phyloP scores from a whole-genome alignment of 2,113 vertebrate species.

The Chelonoidis abingdonii region DNA sequence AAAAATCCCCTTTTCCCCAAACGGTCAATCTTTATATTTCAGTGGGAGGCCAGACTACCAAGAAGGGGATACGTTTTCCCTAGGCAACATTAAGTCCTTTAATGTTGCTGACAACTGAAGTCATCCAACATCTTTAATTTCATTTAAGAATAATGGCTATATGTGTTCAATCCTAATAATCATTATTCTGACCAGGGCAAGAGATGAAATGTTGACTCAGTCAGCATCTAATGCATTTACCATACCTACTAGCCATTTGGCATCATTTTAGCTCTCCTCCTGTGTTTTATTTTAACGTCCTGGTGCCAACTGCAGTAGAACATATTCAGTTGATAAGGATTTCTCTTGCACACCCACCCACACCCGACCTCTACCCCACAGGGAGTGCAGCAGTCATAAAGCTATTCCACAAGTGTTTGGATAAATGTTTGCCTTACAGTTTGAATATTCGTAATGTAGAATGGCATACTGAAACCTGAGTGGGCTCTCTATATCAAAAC shows the following conservation, averaged over 20 bases:
- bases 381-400: neutral
- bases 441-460: neutral
- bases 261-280: neutral
- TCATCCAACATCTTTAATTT: neutral
- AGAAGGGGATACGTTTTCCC: neutral
- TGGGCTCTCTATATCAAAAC: neutral
- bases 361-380: too few species aligned
- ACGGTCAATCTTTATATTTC: neutral
- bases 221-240: neutral
- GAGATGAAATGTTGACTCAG: neutral
- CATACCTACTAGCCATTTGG: too few species aligned
- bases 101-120: neutral
- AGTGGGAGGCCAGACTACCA: neutral
- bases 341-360: neutral
- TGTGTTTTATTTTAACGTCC: neutral
- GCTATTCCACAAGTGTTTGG: neutral
- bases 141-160: neutral
- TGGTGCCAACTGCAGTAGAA: neutral
- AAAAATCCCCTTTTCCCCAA: neutral
- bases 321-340: neutral
- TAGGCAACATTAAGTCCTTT: neutral
- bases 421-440: neutral
- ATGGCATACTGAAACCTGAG: too few species aligned
- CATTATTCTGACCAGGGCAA: neutral
- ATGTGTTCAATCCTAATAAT: neutral